Evolutionary conservation across 2,113 vertebrate species (phyloP).

Genomic region (Corynorhinus townsendii): DNA sequence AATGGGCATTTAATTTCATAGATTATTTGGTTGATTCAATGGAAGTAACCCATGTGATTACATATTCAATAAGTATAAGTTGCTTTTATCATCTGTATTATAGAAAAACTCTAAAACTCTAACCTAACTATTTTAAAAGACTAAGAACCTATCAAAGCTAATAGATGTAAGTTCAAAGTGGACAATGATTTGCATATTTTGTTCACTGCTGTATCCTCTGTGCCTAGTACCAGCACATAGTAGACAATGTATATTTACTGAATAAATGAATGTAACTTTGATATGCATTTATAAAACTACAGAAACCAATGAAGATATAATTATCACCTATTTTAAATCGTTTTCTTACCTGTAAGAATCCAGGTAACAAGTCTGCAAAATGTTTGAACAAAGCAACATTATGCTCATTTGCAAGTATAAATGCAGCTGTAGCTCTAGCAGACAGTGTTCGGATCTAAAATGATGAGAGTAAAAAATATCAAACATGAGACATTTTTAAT

Average conservation of each 20-base stretch:
- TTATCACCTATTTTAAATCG: background rate
- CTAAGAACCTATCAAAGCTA: background rate
- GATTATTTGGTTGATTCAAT: background rate
- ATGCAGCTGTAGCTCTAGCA: conserved; percentile 93
- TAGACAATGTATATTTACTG: background rate
- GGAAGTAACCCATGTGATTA: background rate
- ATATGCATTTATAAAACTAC: background rate
- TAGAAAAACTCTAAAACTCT: background rate
- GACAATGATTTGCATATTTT: background rate
- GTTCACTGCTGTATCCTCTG: background rate
- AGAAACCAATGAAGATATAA: background rate
- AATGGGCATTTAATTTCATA: background rate
- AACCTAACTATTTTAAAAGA: background rate
- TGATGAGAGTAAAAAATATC: background rate
- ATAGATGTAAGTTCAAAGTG: background rate
- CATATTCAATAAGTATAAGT: background rate
- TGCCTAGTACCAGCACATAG: background rate
- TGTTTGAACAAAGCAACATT: conserved; percentile 95
- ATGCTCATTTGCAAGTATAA: conserved; percentile 96
- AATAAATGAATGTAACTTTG: background rate
- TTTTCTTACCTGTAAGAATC: conserved; percentile 91
- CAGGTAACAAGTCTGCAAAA: conserved; percentile 94
- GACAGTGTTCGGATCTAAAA: conserved; percentile 93
- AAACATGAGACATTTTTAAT: background rate
- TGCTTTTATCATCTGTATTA: background rate